Conservation (phyloP, 2,888 invertebrate genomes). For the Brachynemurus nebulosus region DNA sequence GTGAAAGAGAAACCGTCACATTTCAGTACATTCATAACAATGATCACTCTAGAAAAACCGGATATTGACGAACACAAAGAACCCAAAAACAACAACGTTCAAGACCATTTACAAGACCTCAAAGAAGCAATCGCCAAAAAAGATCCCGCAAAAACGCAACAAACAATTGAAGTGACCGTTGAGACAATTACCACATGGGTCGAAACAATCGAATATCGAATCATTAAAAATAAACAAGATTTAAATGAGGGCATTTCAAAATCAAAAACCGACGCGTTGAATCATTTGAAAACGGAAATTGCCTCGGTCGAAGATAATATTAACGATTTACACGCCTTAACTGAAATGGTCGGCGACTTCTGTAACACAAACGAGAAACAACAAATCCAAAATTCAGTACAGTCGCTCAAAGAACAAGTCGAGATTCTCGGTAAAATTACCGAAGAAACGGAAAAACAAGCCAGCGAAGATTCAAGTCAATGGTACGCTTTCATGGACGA, state of each 20-base stretch:
- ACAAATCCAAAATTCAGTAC: slow-evolving; percentile 41
- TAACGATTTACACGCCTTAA: slow-evolving; percentile 42
- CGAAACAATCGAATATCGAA: slow-evolving; percentile 70
- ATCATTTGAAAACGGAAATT: slow-evolving; percentile 50
- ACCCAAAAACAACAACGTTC: slow-evolving; percentile 41
- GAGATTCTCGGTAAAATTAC: slow-evolving; percentile 55
- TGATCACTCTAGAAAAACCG: slow-evolving; percentile 43
- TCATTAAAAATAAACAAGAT: slow-evolving; percentile 45
- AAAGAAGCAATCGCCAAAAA: slow-evolving; percentile 42
- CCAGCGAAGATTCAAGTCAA: slow-evolving; percentile 45
- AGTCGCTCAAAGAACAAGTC: slow-evolving; percentile 49
- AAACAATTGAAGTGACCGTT: slow-evolving; percentile 56
- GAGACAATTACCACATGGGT: slow-evolving; percentile 74
- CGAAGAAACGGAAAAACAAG: slow-evolving; percentile 39
- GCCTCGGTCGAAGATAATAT: slow-evolving; percentile 52
- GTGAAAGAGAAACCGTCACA: slow-evolving; percentile 38
- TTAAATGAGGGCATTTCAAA: slow-evolving; percentile 43
- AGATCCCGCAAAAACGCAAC: slow-evolving; percentile 46
- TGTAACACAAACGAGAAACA: slow-evolving; percentile 25
- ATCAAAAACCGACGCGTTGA: slow-evolving; percentile 43
- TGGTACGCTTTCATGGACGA: slow-evolving; percentile 59
- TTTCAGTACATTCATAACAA: slow-evolving; percentile 45
- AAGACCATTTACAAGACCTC: slow-evolving; percentile 42
- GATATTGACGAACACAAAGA: slow-evolving; percentile 39
- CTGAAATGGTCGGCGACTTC: slow-evolving; percentile 34